Base-by-base conservation (phyloP, 53 echinoderm and acorn worm genomes). In the Astropecten irregularis region DNA sequence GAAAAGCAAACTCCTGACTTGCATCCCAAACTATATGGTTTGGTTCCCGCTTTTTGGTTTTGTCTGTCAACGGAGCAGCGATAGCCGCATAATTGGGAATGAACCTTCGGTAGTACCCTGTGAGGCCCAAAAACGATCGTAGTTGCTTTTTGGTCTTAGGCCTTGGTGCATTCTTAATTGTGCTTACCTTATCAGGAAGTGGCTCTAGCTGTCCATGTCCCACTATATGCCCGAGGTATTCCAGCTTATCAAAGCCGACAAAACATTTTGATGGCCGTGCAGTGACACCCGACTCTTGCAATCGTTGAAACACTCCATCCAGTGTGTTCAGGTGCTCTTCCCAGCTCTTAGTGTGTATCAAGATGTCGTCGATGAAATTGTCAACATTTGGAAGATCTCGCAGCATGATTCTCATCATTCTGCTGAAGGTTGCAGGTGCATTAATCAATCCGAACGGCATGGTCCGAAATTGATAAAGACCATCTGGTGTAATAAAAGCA, bases 361-460 rank as follows among this genome's bases (percentile, higher is more conserved):
- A 57, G 7, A 91, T 87, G 53, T 92, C 88, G 62, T 88, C 88
- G 14, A 88, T 91, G 56, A 88, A 92, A 56, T 88, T 84, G 10
- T 54, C 31, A 11, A 86, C 87, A 7, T 54, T 11, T 15, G 35
- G 27, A n/a, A 81, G 4, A 3, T 35, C 87, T 39, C 25, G 34
- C 1, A 85, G 62, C 44, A 73, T 21, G n/a, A 42, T 32, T 23
- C 87, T 33, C 79, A 86, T 86, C 25, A 86, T 50, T 46, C 79
- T 27, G 32, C 77, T 86, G 28, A 79, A 81, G 1, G 67, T 32
- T 0, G 79, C 79, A 1, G 64, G 81, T 18, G 69, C 36, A 58
- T 87, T 87, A 1, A 87, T 37, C 40, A 82, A 47, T 3, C 87
- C 87, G 23, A 87, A 87, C 13, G 87, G 87, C 87, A 87, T 87